These are phyloP conservation scores for Paracanthobrama guichenoti DNA, from an alignment of 2,113 vertebrate species.

Conservation along the genomic window DNA sequence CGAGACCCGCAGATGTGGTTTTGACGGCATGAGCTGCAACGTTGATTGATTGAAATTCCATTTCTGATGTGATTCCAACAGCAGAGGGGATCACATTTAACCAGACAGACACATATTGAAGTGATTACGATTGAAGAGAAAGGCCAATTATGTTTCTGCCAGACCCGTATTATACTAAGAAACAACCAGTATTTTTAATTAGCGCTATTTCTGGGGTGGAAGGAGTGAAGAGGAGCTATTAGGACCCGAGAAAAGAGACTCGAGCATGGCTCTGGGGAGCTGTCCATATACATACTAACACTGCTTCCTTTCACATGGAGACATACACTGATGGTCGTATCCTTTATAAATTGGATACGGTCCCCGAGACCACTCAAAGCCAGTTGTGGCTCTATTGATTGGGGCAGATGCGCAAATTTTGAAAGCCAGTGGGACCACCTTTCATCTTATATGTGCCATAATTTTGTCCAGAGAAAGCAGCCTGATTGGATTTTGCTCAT, in stretches of 20 bases:
- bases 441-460: slow-evolving; percentile 37
- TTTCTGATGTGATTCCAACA: slow-evolving; percentile 54
- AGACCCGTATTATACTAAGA: slow-evolving; percentile 54
- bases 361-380: slow-evolving; percentile 22
- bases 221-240: slow-evolving; percentile 36
- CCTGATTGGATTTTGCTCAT: slow-evolving; percentile 40
- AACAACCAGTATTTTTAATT: slow-evolving; percentile 60
- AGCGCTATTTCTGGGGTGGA: slow-evolving; percentile 35
- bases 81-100: slow-evolving; percentile 56
- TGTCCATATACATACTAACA: background rate
- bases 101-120: slow-evolving; percentile 57
- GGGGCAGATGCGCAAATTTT: slow-evolving; percentile 45
- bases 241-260: slow-evolving; percentile 11
- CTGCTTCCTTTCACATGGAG: background rate
- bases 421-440: slow-evolving; percentile 27
- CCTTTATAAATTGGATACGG: slow-evolving; percentile 24
- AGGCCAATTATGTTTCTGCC: slow-evolving; percentile 54
- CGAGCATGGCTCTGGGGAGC: background rate
- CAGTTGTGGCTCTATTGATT: slow-evolving; percentile 54
- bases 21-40: slow-evolving; percentile 2
- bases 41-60: slow-evolving; percentile 57
- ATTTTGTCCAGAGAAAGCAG: slow-evolving; percentile 24
- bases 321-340: slow-evolving; percentile 23
- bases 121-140: slow-evolving; percentile 62
- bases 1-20: background rate